phyloP scores from a whole-genome alignment of 2,888 invertebrate species.

The Seira ritae region DNA sequence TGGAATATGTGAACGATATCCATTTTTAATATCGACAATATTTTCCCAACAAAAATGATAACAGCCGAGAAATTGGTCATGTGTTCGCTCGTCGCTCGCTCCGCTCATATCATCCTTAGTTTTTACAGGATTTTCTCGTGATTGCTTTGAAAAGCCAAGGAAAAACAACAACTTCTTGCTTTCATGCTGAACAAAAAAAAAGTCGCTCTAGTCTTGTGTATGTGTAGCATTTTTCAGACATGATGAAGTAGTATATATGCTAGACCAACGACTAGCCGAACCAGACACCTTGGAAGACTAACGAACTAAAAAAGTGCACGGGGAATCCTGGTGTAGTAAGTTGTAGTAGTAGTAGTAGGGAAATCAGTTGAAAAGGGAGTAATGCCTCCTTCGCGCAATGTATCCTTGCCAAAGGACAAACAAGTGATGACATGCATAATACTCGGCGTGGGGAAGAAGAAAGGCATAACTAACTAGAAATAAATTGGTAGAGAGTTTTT shows the following conservation, averaged over 20 bases:
- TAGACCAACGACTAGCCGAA: neutral
- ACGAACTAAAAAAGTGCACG: neutral
- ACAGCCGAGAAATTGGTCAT: neutral
- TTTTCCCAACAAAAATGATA: neutral
- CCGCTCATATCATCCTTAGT: neutral
- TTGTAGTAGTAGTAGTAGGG: too few relatives aligned
- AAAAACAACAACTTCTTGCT: too few relatives aligned
- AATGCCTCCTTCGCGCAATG: neutral
- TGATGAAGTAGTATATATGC: neutral
- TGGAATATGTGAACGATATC: neutral
- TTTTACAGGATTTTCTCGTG: neutral
- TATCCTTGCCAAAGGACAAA: neutral
- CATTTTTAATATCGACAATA: neutral
- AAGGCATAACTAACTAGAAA: constrained; percentile 8
- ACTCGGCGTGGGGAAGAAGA: neutral
- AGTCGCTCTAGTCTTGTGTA: too few relatives aligned
- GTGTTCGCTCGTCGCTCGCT: neutral
- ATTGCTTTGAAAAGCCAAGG: too few relatives aligned
- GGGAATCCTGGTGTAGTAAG: neutral
- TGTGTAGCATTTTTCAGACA: too few relatives aligned
- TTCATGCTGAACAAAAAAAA: too few relatives aligned
- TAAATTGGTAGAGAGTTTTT: constrained; percentile 3
- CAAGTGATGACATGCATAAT: constrained; percentile 12
- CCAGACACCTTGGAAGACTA: neutral
- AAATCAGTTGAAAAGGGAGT: neutral